Evolutionary conservation across 1,140 invertebrate genomes (phyloP).

Genomic region (Macrotrachela quadricornifera): DNA sequence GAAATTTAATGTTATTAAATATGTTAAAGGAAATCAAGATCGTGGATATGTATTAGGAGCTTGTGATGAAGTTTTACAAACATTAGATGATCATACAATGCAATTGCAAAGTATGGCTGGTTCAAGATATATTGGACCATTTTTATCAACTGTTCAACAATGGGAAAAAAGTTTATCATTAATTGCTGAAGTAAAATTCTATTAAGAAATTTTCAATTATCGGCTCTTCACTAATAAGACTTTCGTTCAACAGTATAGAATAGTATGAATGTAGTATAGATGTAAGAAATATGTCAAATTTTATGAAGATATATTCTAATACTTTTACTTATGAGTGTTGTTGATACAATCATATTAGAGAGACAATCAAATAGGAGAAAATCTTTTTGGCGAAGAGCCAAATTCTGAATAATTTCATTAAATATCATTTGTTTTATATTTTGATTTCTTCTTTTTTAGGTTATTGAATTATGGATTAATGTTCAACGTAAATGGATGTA

Average conservation of each 20-base stretch:
- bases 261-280: too few species aligned
- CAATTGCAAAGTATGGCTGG: conserved; percentile 68
- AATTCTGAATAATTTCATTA: too few species aligned
- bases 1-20: conserved; percentile 42
- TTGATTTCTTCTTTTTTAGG: not conserved
- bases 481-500: conserved; percentile 70
- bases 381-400: too few species aligned
- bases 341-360: too few species aligned
- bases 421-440: not conserved
- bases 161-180: conserved; percentile 58
- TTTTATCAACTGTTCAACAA: conserved; percentile 49
- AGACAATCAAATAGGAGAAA: too few species aligned
- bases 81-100: conserved; percentile 65
- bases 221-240: too few species aligned
- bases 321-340: too few species aligned
- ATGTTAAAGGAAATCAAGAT: conserved; percentile 36
- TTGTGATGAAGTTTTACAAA: conserved; percentile 53
- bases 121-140: conserved; percentile 66
- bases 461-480: conserved; percentile 42
- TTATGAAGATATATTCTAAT: too few species aligned
- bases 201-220: conserved; percentile 37
- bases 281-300: too few species aligned
- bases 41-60: conserved; percentile 51
- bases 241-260: too few species aligned
- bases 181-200: conserved; percentile 45